Conservation (phyloP, 2,797 vertebrate species). For the Acrossocheilus fasciatus region DNA sequence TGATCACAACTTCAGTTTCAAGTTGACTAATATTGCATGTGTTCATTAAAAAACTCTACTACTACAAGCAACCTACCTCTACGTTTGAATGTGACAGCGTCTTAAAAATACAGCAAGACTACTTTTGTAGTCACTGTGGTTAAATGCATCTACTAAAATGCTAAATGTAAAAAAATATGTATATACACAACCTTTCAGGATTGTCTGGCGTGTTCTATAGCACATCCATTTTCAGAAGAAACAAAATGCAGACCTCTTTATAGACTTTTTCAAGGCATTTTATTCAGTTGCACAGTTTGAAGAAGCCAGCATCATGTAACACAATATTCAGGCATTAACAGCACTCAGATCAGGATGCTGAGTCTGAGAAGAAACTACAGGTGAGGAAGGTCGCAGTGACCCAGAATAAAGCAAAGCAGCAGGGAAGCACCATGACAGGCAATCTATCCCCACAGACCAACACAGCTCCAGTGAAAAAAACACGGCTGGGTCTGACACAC, state of each 20-base stretch:
- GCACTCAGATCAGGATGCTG: not conserved
- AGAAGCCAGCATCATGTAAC: not conserved
- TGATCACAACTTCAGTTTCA: not conserved
- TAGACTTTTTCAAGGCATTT: not conserved
- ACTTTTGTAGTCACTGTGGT: not conserved
- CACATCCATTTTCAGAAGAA: not conserved
- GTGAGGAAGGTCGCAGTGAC: constrained; percentile 32
- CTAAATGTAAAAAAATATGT: not conserved
- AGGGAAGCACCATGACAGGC: constrained; percentile 28
- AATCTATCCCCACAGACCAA: constrained; percentile 42
- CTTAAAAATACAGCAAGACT: not conserved
- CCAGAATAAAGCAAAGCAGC: constrained; percentile 26
- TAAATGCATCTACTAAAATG: not conserved
- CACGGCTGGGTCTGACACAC: constrained; percentile 21
- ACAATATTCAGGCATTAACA: constrained; percentile 3
- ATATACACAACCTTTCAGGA: not conserved
- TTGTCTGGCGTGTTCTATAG: not conserved
- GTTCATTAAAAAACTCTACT: not conserved
- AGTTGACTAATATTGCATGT: not conserved
- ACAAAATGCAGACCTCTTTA: not conserved
- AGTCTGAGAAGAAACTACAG: constrained; percentile 23
- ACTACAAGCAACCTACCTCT: not conserved
- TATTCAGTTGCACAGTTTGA: not conserved
- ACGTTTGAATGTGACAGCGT: not conserved
- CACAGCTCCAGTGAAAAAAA: constrained; percentile 20